Evolutionary conservation across 2,797 vertebrate species (phyloP).

Genomic region (Taenioides sp.): DNA sequence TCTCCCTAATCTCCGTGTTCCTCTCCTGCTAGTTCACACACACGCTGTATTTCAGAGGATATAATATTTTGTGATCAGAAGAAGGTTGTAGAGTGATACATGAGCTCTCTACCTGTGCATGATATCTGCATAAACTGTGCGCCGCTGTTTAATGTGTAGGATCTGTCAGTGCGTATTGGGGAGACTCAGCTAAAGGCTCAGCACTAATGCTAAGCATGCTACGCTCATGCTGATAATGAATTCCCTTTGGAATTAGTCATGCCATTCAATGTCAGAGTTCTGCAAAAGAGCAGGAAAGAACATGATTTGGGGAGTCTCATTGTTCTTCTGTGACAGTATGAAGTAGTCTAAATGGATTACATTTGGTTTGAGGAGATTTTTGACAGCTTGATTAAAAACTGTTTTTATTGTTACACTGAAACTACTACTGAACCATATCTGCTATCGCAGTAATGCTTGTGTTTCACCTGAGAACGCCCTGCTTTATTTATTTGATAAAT

Average conservation of each 20-base stretch:
- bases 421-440: background rate
- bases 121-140: constrained; percentile 39
- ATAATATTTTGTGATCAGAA: constrained; percentile 56
- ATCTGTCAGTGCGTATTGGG: constrained; percentile 29
- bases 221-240: constrained; percentile 13
- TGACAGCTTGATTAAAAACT: constrained; percentile 1
- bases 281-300: constrained; percentile 1
- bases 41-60: constrained; percentile 53
- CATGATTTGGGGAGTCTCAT: constrained; percentile 6
- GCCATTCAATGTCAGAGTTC: background rate
- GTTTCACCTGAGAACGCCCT: no score
- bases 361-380: background rate
- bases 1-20: constrained; percentile 65
- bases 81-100: constrained; percentile 49
- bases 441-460: background rate
- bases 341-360: background rate
- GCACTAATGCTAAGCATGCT: constrained; percentile 10
- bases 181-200: constrained; percentile 23
- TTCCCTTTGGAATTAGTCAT: constrained; percentile 12
- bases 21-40: constrained; percentile 52
- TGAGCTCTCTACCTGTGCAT: constrained; percentile 15
- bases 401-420: background rate
- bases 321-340: background rate
- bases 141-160: constrained; percentile 25
- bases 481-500: background rate